These are phyloP conservation scores for Centruroides sculpturatus DNA, from an alignment of 1,140 invertebrate genomes.

Conservation along the genomic window DNA sequence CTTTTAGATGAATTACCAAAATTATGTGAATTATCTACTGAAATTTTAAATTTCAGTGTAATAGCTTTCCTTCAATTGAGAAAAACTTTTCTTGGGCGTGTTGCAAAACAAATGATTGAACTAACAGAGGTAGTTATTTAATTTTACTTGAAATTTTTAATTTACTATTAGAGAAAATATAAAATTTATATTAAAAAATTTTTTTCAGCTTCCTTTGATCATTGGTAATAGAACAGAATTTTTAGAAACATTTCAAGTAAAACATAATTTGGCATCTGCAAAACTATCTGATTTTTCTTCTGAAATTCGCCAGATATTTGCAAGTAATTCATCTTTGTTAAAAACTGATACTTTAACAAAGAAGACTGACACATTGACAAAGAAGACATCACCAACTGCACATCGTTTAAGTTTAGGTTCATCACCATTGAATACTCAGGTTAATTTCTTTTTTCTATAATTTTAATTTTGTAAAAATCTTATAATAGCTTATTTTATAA, in stretches of 20 bases:
- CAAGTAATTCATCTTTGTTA: not conserved
- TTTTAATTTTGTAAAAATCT: not conserved
- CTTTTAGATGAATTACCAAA: constrained; percentile 46
- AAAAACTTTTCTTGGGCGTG: constrained; percentile 35
- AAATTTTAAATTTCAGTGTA: constrained; percentile 39
- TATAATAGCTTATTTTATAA: not conserved
- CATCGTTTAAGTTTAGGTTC: constrained; percentile 1
- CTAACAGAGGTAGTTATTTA: constrained; percentile 29
- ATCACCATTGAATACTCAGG: not conserved
- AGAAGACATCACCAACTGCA: constrained; percentile 1
- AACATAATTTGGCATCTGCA: constrained; percentile 16
- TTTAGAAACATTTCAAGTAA: constrained; percentile 18
- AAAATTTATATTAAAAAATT: not conserved
- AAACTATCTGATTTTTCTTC: constrained; percentile 2
- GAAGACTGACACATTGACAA: constrained; percentile 3
- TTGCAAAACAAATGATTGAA: constrained; percentile 32
- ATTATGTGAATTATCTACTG: constrained; percentile 34
- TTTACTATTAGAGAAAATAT: too few species aligned
- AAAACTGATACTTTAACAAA: constrained; percentile 5
- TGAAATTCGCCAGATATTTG: too few species aligned
- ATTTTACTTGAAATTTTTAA: too few species aligned
- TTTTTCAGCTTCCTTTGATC: constrained; percentile 7
- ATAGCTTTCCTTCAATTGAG: constrained; percentile 36
- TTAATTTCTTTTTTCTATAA: not conserved
- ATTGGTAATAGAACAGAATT: constrained; percentile 9